Conservation (phyloP, 2,113 vertebrate species). For the Elanus axillaris region DNA sequence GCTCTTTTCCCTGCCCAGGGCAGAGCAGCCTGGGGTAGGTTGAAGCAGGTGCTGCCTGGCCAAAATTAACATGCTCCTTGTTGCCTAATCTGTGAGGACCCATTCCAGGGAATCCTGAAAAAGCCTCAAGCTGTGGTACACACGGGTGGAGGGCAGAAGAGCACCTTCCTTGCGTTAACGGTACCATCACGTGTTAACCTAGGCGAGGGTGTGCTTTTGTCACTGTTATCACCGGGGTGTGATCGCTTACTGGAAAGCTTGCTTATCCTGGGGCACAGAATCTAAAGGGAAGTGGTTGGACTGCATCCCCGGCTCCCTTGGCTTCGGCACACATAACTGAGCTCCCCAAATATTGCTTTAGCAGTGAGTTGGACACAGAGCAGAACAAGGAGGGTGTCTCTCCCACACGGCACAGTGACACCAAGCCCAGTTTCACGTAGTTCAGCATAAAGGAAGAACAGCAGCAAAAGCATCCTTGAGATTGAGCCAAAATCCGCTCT, state of each 20-base stretch:
- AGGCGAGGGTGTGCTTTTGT: not conserved
- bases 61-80: not conserved
- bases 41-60: not conserved
- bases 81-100: not conserved
- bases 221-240: not conserved
- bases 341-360: conserved; percentile 16
- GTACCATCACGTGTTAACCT: not conserved
- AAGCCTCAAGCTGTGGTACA: not conserved
- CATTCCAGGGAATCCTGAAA: not conserved
- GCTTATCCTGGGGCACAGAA: not conserved
- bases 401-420: rapidly evolving
- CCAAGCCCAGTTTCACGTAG: not conserved
- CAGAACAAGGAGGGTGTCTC: not conserved
- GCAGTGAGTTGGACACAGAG: not conserved
- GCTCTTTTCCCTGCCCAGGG: not conserved
- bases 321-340: not conserved
- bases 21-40: not conserved
- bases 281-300: not conserved
- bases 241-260: not conserved
- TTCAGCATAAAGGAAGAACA: not conserved
- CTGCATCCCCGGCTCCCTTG: not conserved
- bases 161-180: not conserved
- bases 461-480: not conserved
- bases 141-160: not conserved
- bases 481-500: rapidly evolving